Percentiles rank a stretch among this genome's conserved stretches.
phyloP scores from a whole-genome alignment of 2,888 invertebrate species.

The Sympetrum striolatum region DNA sequence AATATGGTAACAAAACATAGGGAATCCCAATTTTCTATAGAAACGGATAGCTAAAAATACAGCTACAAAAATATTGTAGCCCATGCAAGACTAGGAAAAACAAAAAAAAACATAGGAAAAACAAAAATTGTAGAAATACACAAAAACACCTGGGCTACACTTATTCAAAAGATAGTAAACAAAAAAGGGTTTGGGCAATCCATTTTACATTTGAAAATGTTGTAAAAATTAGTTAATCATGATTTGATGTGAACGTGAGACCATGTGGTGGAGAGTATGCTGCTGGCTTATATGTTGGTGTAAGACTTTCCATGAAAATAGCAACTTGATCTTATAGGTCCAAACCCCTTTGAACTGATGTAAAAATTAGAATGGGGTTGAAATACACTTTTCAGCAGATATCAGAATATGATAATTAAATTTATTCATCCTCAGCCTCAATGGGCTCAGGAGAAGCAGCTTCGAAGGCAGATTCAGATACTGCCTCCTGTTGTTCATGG shows the following conservation, averaged over 20 bases:
- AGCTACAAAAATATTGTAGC: conserved; percentile 27
- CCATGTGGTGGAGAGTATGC: background rate
- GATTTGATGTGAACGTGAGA: background rate
- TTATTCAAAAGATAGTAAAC: background rate
- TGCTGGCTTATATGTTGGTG: conserved; percentile 3
- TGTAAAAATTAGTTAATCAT: background rate
- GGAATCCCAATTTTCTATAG: conserved; percentile 12
- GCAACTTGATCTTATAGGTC: background rate
- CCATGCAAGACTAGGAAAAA: conserved; percentile 5
- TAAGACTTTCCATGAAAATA: conserved; percentile 17
- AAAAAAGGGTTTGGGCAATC: background rate
- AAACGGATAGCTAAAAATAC: background rate
- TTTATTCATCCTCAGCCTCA: conserved; percentile 14
- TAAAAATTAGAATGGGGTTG: background rate
- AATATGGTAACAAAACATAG: conserved; percentile 11
- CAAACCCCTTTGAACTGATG: background rate
- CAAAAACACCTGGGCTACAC: conserved; percentile 30
- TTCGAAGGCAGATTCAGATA: conserved; percentile 27
- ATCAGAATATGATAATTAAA: conserved; percentile 26
- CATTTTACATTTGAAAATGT: background rate
- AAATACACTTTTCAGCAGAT: conserved; percentile 15
- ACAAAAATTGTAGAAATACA: background rate
- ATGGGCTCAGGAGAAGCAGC: background rate
- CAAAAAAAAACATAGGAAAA: background rate
- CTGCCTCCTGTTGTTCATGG: conserved; percentile 78